Evolutionary conservation across 2,113 vertebrate genomes (phyloP).

Genomic region (Etheostoma cragini): DNA sequence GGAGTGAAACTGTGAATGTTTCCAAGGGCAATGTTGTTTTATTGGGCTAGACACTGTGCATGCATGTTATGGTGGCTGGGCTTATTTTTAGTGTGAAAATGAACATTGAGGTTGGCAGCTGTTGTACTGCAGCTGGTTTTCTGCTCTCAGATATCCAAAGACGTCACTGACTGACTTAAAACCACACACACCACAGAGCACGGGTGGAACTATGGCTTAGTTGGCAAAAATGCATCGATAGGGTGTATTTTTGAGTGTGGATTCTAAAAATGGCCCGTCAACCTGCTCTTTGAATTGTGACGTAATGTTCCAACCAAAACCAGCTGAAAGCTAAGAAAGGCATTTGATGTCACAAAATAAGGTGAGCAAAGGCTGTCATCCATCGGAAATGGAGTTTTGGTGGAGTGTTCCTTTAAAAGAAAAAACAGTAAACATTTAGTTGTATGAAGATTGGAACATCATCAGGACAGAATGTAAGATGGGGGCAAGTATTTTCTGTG

Average conservation of each 20-base stretch:
- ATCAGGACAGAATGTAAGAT: too few relatives aligned
- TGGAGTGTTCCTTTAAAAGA: not conserved
- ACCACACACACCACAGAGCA: conserved; percentile 11
- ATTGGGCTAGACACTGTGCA: not conserved
- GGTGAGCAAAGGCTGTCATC: not conserved
- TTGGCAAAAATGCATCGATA: not conserved
- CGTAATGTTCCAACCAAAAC: conserved; percentile 48
- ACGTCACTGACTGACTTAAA: conserved; percentile 28
- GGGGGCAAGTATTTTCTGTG: not conserved
- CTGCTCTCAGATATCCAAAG: conserved; percentile 20
- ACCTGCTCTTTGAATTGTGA: conserved; percentile 35
- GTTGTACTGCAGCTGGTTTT: conserved; percentile 4
- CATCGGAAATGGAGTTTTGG: not conserved
- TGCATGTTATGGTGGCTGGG: not conserved
- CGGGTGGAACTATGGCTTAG: conserved; percentile 13
- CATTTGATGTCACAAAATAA: conserved; percentile 5
- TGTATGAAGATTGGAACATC: not conserved
- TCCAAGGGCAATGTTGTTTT: conserved; percentile 1
- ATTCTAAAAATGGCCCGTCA: conserved; percentile 1
- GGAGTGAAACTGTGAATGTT: conserved; percentile 1
- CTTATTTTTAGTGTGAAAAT: conserved; percentile 15
- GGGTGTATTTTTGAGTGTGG: not conserved
- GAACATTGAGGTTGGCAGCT: conserved; percentile 20
- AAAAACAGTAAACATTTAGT: not conserved
- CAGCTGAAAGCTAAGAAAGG: conserved; percentile 24